These are phyloP conservation scores for Cecidostiba fungosa DNA, from an alignment of 2,888 invertebrate genomes.

Conservation along the genomic window DNA sequence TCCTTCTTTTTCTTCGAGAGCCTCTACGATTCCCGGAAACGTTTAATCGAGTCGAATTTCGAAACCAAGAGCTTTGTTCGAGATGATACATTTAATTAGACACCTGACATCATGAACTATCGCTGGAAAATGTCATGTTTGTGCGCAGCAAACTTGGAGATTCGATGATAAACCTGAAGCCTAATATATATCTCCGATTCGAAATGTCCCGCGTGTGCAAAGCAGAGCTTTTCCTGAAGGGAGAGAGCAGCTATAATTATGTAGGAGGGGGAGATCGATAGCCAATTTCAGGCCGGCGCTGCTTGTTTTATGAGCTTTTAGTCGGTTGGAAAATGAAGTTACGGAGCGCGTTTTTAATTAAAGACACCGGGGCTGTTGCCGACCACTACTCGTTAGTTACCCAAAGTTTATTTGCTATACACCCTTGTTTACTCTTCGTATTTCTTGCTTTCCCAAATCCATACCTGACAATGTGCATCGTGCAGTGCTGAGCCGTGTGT, in stretches of 20 bases:
- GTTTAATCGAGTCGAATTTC: slow-evolving; percentile 4
- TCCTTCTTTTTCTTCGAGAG: neutral
- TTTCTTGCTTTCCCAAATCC: neutral
- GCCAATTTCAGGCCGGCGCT: slow-evolving; percentile 44
- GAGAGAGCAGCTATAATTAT: neutral
- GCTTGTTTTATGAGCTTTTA: slow-evolving; percentile 46
- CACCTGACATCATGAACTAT: neutral
- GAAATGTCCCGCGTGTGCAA: neutral
- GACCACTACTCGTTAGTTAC: neutral
- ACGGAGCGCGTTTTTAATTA: slow-evolving; percentile 30
- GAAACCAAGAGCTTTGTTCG: neutral
- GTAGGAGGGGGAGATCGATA: slow-evolving; percentile 23
- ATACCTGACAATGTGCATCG: no score
- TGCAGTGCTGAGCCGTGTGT: no score
- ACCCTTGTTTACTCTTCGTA: neutral
- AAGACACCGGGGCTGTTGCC: neutral
- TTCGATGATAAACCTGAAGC: neutral
- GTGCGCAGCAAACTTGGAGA: neutral
- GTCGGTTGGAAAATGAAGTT: slow-evolving; percentile 10
- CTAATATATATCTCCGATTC: neutral
- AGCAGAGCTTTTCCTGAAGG: neutral
- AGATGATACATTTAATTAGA: neutral
- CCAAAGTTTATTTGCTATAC: neutral
- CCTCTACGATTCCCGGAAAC: neutral
- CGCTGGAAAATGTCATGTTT: neutral